Conservation (phyloP, 1,140 invertebrate species). For the Bombyx mandarina region DNA sequence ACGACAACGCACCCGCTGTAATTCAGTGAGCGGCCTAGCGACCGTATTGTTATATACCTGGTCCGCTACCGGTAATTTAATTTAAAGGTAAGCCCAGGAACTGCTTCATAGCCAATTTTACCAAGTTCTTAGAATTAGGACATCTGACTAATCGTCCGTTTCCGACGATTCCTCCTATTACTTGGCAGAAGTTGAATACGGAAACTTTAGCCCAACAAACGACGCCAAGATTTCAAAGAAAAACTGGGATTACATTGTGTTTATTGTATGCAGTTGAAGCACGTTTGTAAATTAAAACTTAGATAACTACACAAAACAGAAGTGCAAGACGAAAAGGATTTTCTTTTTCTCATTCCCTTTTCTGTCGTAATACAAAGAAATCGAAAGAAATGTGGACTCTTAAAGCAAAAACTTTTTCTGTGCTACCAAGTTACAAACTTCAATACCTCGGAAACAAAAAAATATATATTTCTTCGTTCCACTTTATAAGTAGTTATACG, state of each 20-base stretch:
- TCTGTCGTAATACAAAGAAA: slow-evolving; percentile 6
- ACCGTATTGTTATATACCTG: slow-evolving; percentile 36
- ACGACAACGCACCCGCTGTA: slow-evolving; percentile 49
- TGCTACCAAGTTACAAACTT: slow-evolving; percentile 10
- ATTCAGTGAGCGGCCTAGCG: slow-evolving; percentile 37
- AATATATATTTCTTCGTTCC: slow-evolving; percentile 23
- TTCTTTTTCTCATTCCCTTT: too few relatives aligned
- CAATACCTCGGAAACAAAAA: slow-evolving; percentile 12
- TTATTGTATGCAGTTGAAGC: too few relatives aligned
- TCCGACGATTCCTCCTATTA: too few relatives aligned
- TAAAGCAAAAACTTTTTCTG: slow-evolving; percentile 9
- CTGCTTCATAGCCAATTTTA: background rate
- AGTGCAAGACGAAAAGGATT: too few relatives aligned
- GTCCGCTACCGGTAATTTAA: slow-evolving; percentile 27
- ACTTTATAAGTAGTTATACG: slow-evolving; percentile 24
- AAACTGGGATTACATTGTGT: too few relatives aligned
- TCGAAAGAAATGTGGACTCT: slow-evolving; percentile 9
- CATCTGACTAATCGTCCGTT: background rate
- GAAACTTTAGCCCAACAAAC: too few relatives aligned
- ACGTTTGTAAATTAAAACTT: too few relatives aligned
- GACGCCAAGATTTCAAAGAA: too few relatives aligned
- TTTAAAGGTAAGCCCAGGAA: slow-evolving; percentile 25
- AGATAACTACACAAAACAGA: too few relatives aligned
- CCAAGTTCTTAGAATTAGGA: slow-evolving; percentile 2
- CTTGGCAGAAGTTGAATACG: too few relatives aligned